phyloP scores from a whole-genome alignment of 2,888 invertebrate genomes.

The Odiellus spinosus region DNA sequence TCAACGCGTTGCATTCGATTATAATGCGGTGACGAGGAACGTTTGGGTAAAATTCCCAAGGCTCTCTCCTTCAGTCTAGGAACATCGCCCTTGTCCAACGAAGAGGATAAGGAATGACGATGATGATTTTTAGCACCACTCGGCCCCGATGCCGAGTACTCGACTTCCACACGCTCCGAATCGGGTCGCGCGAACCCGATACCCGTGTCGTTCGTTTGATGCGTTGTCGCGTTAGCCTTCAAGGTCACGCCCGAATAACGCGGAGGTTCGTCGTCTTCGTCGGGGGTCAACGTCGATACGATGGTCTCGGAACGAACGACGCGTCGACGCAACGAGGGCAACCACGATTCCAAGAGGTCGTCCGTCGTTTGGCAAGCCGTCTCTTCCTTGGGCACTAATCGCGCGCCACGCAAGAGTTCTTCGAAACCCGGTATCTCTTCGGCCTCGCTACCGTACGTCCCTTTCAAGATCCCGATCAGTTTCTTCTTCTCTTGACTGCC shows the following conservation, averaged over 20 bases:
- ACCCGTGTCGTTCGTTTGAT: neutral
- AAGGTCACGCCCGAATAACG: neutral
- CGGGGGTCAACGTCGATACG: conserved; percentile 8
- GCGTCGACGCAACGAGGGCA: conserved; percentile 14
- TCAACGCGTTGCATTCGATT: conserved; percentile 3
- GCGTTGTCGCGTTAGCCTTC: neutral
- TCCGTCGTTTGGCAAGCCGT: conserved; percentile 18
- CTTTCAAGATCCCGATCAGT: conserved; percentile 13
- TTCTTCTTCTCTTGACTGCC: conserved; percentile 8
- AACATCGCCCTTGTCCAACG: conserved; percentile 5
- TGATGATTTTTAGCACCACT: too few species aligned
- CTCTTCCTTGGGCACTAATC: conserved; percentile 7
- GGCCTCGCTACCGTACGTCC: conserved; percentile 13
- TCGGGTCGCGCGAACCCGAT: neutral
- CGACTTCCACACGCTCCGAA: conserved; percentile 10
- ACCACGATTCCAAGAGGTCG: conserved; percentile 18
- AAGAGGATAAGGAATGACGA: neutral
- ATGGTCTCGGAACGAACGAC: conserved; percentile 12
- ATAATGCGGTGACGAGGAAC: conserved; percentile 12
- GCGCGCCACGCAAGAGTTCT: conserved; percentile 4
- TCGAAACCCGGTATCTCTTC: conserved; percentile 12
- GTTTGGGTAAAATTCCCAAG: conserved; percentile 9
- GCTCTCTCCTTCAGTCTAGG: conserved; percentile 5
- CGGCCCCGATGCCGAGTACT: conserved; percentile 4
- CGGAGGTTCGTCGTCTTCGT: conserved; percentile 5